Base-by-base conservation (phyloP, 2,888 invertebrate genomes). In the Aporophyla nigra region DNA sequence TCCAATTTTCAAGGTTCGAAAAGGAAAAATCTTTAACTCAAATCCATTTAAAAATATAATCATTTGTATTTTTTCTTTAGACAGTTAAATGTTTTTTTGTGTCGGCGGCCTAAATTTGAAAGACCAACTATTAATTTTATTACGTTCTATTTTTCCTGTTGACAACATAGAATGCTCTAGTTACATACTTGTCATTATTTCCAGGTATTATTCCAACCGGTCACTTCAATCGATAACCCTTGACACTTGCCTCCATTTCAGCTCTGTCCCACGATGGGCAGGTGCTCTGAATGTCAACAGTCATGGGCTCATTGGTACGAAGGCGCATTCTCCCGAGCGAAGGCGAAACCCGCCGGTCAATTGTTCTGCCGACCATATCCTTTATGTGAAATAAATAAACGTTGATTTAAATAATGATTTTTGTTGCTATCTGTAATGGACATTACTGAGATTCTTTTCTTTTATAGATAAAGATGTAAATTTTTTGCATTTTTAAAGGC, bases 281-380 rank as follows among this genome's bases (percentile, higher is more conserved):
- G 80, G 86, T 77, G 82, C 74, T 74, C 78, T 87, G 87, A 89
- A 89, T 89, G 89, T 81, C 89, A 89, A 88, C 83, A 85, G 89
- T 89, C 89, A 88, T 78, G 71, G 61, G 67, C 67, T 67, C 56
- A 19, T n/a, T n/a, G 54, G 10, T 16, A 1, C 74, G 62, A 73
- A 24, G 27, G 61, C 76, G 85, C 85, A 85, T 89, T 87, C 86
- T 87, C 87, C 66, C 33, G 12, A 51, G 43, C 75, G 66, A 81
- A 73, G 69, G 81, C 83, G 46, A 74, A 58, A 71, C 79, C 54
- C 51, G 24, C 59, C 61, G 73, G 78, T 65, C 83, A 85, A 83
- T 85, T 82, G 85, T 82, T 85, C 5, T 40, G 54, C 46, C 58
- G 70, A 73, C 73, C 46, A 54, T 71, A 82, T 80, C 56, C 67